Conservation (phyloP, 2,888 invertebrate genomes). For the Hedya salicella region DNA sequence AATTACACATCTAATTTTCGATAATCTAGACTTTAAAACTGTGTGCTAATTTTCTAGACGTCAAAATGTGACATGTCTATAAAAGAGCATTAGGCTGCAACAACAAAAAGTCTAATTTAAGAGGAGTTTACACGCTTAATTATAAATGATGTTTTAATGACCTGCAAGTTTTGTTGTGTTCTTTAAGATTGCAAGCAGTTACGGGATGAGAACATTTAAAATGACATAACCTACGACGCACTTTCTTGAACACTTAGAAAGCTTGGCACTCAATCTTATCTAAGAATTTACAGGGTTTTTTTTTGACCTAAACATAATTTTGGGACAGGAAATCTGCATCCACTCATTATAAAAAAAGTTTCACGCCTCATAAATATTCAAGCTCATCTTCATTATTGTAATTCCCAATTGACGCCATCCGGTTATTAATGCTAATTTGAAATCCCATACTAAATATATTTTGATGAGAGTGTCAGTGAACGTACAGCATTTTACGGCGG, state of each 20-base stretch:
- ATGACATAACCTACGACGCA: no score
- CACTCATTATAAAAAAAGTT: neutral
- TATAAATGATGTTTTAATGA: no score
- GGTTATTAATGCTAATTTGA: conserved; percentile 1
- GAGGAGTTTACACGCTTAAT: neutral
- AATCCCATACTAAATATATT: conserved; percentile 10
- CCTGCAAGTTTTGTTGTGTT: no score
- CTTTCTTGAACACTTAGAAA: neutral
- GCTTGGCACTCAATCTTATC: no score
- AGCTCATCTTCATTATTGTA: neutral
- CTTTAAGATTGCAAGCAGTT: no score
- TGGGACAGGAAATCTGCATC: neutral
- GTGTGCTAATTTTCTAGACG: neutral
- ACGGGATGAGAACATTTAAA: no score
- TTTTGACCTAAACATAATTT: no score
- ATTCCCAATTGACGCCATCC: neutral
- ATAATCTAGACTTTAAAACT: neutral
- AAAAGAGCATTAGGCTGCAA: neutral
- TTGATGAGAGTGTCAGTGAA: conserved; percentile 35
- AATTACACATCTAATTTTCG: conserved; percentile 52
- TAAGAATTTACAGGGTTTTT: no score
- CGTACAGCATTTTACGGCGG: conserved; percentile 27
- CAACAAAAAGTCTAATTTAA: neutral
- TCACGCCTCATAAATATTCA: neutral
- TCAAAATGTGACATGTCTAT: neutral